Percentiles rank a stretch among this genome's conserved stretches.
Evolutionary conservation across 2,888 invertebrate species (phyloP).

Genomic region (Drosophila kanekoi): DNA sequence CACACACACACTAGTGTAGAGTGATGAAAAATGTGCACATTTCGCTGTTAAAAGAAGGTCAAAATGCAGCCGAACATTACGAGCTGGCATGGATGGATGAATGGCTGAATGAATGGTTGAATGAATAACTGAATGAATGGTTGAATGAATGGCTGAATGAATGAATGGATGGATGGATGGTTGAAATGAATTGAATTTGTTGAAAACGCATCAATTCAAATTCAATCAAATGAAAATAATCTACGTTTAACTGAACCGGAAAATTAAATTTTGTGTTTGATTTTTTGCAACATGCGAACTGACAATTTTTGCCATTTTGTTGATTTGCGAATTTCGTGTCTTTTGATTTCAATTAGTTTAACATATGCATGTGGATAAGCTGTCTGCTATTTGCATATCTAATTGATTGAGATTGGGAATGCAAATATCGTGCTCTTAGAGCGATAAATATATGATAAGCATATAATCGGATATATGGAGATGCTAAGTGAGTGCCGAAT

Average conservation of each 20-base stretch:
- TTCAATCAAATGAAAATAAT: constrained; percentile 65
- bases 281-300: not conserved
- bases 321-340: constrained; percentile 4
- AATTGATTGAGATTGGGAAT: not conserved
- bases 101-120: constrained; percentile 3
- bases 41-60: constrained; percentile 48
- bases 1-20: not conserved
- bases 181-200: constrained; percentile 40
- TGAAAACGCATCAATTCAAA: constrained; percentile 52
- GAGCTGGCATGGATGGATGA: constrained; percentile 8
- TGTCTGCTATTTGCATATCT: not conserved
- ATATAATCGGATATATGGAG: too few relatives aligned
- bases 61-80: constrained; percentile 43
- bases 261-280: constrained; percentile 46
- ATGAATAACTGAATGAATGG: constrained; percentile 12
- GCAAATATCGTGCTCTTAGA: too few relatives aligned
- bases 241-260: constrained; percentile 45
- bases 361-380: constrained; percentile 26
- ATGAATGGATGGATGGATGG: constrained; percentile 16
- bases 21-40: constrained; percentile 24
- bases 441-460: too few relatives aligned
- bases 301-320: constrained; percentile 18
- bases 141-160: constrained; percentile 1
- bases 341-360: constrained; percentile 31
- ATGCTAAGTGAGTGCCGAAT: too few relatives aligned